Base-by-base conservation (phyloP, 1,140 invertebrate species). In the Galleria mellonella region DNA sequence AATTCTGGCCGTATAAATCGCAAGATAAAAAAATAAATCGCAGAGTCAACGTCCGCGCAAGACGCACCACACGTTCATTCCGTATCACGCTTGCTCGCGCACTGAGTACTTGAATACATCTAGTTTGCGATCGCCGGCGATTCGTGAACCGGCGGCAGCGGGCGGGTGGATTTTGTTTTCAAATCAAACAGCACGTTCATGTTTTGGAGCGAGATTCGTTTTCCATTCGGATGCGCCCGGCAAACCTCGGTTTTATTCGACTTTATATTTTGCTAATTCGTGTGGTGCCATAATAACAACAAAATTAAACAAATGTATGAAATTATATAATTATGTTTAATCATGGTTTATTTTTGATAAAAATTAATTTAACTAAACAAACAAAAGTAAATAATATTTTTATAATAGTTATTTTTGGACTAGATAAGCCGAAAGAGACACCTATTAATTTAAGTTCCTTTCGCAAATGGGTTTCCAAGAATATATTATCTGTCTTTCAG, bases 21-120 rank as follows among this genome's bases (percentile, higher is more conserved):
- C 37, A 48, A 48, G 42, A 51, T 43, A 54, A 53, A 75, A 69
- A 75, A 67, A 76, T 70, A 69, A 70, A 72, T 83, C 78, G 76
- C 71, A 77, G 69, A 72, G 68, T 83, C 70, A 85, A 74, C 60
- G 82, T 79, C 74, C 82, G 82, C 82, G 82, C 77, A 79, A 82
- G 74, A 79, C 76, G 77, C 78, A 82, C 82, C 82, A 79, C 82
- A 82, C 82, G 76, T 73, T 73, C 78, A 85, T 83, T 85, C 82
- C 78, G 82, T 85, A 85, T 82, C 78, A 83, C 82, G 82, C 82
- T 85, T 66, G 78, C 72, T 79, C 65, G 76, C 78, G 78, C 69
- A 85, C 82, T 83, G 78, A 78, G 59, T 50, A 29, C 32, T 49
- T 58, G 47, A 45, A 42, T 36, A 27, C 35, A 32, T 9, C 30